These are phyloP conservation scores for Gallinago stenura DNA, from an alignment of 2,797 vertebrate species.

Conservation along the genomic window DNA sequence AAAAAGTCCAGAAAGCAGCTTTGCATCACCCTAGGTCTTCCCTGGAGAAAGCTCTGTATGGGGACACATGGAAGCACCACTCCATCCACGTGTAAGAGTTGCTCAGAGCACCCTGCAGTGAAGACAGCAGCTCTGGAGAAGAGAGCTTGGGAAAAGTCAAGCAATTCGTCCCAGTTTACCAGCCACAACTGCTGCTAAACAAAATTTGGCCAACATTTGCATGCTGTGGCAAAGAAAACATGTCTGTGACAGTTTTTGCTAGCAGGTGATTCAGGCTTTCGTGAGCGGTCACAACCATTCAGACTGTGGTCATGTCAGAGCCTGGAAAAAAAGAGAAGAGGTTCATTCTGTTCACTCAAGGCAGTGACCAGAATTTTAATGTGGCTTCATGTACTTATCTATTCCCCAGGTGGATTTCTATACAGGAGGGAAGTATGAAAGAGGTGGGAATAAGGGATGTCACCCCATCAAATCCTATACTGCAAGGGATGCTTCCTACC, in stretches of 20 bases:
- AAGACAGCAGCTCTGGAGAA: not conserved
- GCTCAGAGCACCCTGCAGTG: not conserved
- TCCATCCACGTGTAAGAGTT: not conserved
- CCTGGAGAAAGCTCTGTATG: not conserved
- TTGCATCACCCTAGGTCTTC: not conserved
- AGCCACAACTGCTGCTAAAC: not conserved
- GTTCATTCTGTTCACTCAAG: not conserved
- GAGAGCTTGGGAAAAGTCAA: not conserved
- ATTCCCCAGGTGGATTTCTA: not conserved
- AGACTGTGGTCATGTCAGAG: not conserved
- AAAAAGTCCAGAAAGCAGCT: not conserved
- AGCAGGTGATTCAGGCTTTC: not conserved
- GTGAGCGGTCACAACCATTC: not conserved
- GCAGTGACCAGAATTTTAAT: not conserved
- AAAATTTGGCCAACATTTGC: not conserved
- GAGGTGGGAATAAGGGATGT: not conserved
- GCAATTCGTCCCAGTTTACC: not conserved
- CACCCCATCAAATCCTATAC: not conserved
- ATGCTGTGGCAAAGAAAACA: not conserved
- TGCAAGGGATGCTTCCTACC: not conserved
- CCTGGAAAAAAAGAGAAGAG: not conserved
- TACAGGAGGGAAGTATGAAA: not conserved
- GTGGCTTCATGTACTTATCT: not conserved
- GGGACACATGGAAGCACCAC: not conserved
- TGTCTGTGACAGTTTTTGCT: not conserved